Base-by-base conservation (phyloP, 2,888 invertebrate species). In the Spilosoma lubricipeda region DNA sequence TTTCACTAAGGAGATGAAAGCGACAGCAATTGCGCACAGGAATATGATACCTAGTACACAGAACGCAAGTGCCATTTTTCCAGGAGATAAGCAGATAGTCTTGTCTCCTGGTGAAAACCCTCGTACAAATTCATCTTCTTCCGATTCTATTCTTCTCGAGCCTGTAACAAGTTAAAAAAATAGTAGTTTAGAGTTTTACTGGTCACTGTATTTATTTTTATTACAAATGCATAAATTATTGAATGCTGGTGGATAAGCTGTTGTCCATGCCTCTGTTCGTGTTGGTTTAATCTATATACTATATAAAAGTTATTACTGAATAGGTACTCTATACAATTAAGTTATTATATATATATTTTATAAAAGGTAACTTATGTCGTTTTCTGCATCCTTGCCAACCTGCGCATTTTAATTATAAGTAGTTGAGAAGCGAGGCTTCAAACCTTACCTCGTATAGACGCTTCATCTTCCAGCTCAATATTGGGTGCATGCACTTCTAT, bases 401-500 rank as follows among this genome's bases (percentile, higher is more conserved):
- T 45, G 45, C 45, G 15, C 45, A 45, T 18, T 36, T 36, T 7
- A 4, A 36, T 36, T 36, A 36, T 36, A 36, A 36, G 4, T 36
- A 36, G 36, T 36, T 36, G 36, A 36, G 36, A 36, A 36, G 36
- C 36, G 45, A 45, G 3, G 45, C 45, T 45, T 45, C 18, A 45
- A 52, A 69, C 30, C 80, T 80, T 78, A 96, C 96, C 96, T 94
- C 94, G 89, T 75, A 96, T 95, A 9, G 95, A 95, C 82, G 95
- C 95, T 85, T 96, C 95, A 85, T 96, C 96, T 86, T 97, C 97
- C 78, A 97, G 90, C 89, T 98, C 97, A 80, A 98, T 97, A 88
- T 97, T 97, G 0, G 98, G 98, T 2, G 98, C 98, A 73, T 97
- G 94, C 9, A 98, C 98, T 91, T 98, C 97, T 78, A 98, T 97